phyloP scores from a whole-genome alignment of 2,113 vertebrate genomes.

The Forbesichthys papilliferus region DNA sequence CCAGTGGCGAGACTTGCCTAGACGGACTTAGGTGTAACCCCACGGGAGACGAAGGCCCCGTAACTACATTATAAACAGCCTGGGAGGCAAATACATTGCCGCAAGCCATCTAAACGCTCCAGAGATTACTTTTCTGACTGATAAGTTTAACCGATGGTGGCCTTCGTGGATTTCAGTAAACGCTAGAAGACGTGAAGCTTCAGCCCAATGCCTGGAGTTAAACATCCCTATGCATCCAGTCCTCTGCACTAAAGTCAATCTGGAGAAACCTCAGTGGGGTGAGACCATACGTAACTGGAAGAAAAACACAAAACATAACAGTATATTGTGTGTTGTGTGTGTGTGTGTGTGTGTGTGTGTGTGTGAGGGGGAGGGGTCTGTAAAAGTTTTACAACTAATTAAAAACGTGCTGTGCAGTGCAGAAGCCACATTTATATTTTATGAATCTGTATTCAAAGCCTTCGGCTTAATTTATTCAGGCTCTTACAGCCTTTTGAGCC shows the following conservation, averaged over 20 bases:
- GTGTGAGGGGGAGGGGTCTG: no score
- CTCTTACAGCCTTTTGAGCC: no score
- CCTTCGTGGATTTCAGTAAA: constrained; percentile 23
- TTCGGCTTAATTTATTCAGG: no score
- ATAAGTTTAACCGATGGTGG: constrained; percentile 39
- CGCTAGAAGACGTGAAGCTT: constrained; percentile 24
- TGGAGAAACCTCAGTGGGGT: constrained; percentile 41
- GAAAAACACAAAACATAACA: constrained; percentile 4
- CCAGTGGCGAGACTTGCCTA: no score
- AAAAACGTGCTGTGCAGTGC: not conserved
- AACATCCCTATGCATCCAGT: constrained; percentile 55
- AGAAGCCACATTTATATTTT: no score
- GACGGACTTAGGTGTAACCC: not conserved
- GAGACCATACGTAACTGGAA: constrained; percentile 3
- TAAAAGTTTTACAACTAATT: constrained; percentile 4
- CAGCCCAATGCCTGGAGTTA: constrained; percentile 62
- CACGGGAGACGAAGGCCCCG: not conserved
- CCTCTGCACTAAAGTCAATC: constrained; percentile 57
- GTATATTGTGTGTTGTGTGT: not conserved
- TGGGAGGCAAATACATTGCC: constrained; percentile 30
- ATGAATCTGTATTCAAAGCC: no score
- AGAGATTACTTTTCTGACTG: constrained; percentile 5
- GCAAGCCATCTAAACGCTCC: constrained; percentile 43
- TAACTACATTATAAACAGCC: constrained; percentile 2
- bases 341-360: no score